A percentile compares a stretch with the other conserved stretches of the same genome.
phyloP scores from a whole-genome alignment of 2,888 invertebrate genomes.

The Automeris io region DNA sequence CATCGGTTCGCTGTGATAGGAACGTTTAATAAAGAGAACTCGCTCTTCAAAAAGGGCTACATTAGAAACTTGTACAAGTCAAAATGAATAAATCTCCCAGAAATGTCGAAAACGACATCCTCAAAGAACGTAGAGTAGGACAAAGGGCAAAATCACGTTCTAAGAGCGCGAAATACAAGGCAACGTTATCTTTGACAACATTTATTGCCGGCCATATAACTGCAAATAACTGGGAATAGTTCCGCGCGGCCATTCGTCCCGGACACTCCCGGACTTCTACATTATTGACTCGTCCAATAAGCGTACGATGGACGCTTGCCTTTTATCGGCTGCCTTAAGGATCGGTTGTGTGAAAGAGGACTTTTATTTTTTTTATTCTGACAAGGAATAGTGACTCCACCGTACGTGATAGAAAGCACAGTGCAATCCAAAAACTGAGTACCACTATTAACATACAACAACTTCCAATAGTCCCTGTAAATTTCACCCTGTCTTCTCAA shows the following conservation, averaged over 20 bases:
- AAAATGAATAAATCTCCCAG: neutral
- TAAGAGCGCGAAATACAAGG: constrained; percentile 28
- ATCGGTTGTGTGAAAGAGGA: constrained; percentile 28
- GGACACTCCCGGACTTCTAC: constrained; percentile 38
- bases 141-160: constrained; percentile 35
- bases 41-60: no score
- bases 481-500: no score
- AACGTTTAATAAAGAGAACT: no score
- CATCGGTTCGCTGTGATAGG: no score
- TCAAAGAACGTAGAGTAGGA: constrained; percentile 9
- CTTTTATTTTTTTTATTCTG: constrained; percentile 7
- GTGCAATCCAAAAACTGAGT: no score
- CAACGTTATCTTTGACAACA: constrained; percentile 62
- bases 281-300: constrained; percentile 76
- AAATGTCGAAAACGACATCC: neutral
- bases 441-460: no score
- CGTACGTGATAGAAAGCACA: no score
- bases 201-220: constrained; percentile 46
- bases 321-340: constrained; percentile 41
- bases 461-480: no score
- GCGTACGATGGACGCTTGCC: constrained; percentile 60
- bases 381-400: no score
- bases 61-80: no score
- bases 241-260: constrained; percentile 39
- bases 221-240: constrained; percentile 46